A percentile compares a stretch with the other conserved stretches of the same genome.
Conservation (phyloP, 2,888 invertebrate genomes). For the Eupithecia subfuscata region DNA sequence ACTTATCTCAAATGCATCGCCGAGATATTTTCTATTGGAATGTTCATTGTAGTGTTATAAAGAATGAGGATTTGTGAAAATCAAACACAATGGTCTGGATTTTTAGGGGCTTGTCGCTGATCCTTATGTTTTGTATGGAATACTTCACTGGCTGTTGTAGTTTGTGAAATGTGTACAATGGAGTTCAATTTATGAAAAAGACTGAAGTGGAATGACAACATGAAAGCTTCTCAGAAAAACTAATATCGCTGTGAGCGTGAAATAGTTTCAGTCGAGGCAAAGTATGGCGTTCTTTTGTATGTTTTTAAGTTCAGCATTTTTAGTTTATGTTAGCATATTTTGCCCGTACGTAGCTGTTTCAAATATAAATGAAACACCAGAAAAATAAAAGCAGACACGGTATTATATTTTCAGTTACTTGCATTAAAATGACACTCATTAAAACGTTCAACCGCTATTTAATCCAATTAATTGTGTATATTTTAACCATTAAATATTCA, state of each 20-base stretch:
- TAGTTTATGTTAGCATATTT: not conserved
- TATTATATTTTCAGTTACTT: not conserved
- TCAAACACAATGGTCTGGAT: slow-evolving; percentile 35
- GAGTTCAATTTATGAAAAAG: not conserved
- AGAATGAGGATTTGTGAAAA: slow-evolving; percentile 50
- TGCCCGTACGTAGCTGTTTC: not conserved
- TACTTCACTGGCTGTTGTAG: slow-evolving; percentile 13
- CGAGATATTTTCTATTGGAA: slow-evolving; percentile 54
- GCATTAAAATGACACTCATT: not conserved
- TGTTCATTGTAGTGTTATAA: slow-evolving; percentile 53
- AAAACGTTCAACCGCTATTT: not conserved
- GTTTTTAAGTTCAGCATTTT: not conserved
- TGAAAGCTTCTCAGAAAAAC: slow-evolving; percentile 6
- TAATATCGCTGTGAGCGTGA: not conserved
- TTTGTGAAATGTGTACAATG: not conserved
- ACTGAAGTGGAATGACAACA: not conserved
- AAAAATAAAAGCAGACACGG: not conserved
- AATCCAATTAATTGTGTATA: not conserved
- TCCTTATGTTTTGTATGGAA: slow-evolving; percentile 22
- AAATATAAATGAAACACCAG: not conserved
- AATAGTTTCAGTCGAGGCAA: not conserved
- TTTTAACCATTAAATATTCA: not conserved
- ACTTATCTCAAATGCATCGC: slow-evolving; percentile 48
- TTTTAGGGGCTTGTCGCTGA: slow-evolving; percentile 26
- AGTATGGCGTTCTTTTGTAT: not conserved